Percentiles rank a stretch among this genome's conserved stretches.
Evolutionary conservation across 2,888 invertebrate species (phyloP).

Genomic region (Xanthia togata): DNA sequence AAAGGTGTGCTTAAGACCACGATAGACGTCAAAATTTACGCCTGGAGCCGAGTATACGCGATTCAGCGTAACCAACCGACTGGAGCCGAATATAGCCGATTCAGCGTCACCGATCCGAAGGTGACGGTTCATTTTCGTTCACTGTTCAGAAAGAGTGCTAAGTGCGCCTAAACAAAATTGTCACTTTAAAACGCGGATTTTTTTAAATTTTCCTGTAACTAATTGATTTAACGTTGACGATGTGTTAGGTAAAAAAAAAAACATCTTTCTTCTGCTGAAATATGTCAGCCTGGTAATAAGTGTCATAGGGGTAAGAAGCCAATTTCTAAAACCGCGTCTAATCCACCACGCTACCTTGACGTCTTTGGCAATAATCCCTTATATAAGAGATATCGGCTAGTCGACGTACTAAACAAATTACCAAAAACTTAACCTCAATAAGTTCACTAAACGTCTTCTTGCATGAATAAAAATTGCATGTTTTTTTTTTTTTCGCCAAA

Average conservation of each 20-base stretch:
- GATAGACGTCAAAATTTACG: background rate
- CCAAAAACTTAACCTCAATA: conserved; percentile 25
- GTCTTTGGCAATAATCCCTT: conserved; percentile 23
- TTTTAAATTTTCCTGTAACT: background rate
- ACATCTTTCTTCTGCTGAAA: background rate
- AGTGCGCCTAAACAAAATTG: background rate
- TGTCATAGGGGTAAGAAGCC: conserved; percentile 2
- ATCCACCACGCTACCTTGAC: conserved; percentile 9
- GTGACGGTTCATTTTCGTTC: background rate
- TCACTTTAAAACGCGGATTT: background rate
- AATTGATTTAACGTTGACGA: too few relatives aligned
- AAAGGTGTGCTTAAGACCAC: background rate
- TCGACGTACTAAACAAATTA: background rate
- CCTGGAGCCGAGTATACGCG: background rate
- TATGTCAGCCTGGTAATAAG: background rate
- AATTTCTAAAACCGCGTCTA: background rate
- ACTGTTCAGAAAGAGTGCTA: background rate
- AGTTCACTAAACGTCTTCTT: conserved; percentile 32
- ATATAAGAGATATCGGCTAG: background rate
- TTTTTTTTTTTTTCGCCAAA: conserved; percentile 42
- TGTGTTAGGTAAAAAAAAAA: background rate
- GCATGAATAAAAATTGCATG: conserved; percentile 51
- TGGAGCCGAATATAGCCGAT: too few relatives aligned
- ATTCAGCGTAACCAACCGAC: background rate
- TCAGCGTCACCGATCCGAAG: background rate